phyloP scores from a whole-genome alignment of 2,797 vertebrate species.

The Parotocinclus haroldoi region DNA sequence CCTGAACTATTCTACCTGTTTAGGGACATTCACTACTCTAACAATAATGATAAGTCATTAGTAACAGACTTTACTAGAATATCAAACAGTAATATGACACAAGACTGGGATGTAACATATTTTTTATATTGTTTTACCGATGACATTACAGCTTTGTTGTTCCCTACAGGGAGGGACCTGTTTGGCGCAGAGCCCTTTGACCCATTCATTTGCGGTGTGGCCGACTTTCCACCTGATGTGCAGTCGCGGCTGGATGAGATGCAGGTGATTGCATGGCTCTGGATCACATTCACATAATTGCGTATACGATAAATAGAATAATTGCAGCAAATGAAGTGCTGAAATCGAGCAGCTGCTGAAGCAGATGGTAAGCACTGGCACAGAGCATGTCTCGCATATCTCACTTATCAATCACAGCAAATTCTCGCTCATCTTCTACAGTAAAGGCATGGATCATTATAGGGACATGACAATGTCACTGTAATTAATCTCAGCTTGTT shows the following conservation, averaged over 20 bases:
- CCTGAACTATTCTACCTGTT: no score
- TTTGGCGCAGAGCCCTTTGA: slow-evolving; percentile 97
- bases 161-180: slow-evolving; percentile 84
- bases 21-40: no score
- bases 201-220: slow-evolving; percentile 93
- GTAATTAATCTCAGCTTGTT: slow-evolving; percentile 6
- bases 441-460: neutral
- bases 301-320: neutral
- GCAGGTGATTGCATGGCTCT: slow-evolving; percentile 81
- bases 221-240: slow-evolving; percentile 94
- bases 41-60: no score
- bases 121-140: neutral
- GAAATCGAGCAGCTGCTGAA: slow-evolving; percentile 34
- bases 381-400: neutral
- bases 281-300: slow-evolving; percentile 6
- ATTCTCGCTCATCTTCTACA: neutral
- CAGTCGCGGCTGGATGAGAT: slow-evolving; percentile 98
- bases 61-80: no score
- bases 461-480: neutral
- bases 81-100: no score
- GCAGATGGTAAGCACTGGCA: slow-evolving; percentile 33
- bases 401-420: slow-evolving; percentile 24
- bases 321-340: slow-evolving; percentile 32
- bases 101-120: no score
- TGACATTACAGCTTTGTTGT: slow-evolving; percentile 12